Evolutionary conservation across 53 echinoderm and acorn worm genomes (phyloP), one percentile per base, ranked within the genome.

Genomic region (Glandiceps talaboti): DNA sequence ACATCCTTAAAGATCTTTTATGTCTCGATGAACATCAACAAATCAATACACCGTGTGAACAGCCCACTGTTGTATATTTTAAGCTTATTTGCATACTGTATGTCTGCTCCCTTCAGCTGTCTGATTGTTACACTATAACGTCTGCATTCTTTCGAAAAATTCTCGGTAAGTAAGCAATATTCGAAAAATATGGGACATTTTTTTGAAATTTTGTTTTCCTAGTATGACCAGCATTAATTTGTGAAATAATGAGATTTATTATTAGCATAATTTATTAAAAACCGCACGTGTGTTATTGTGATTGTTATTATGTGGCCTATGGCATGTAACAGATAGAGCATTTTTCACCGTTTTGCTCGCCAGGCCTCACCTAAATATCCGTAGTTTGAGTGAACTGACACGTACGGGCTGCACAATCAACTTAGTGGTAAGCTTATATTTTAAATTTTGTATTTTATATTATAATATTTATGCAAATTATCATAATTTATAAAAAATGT

Each of bases 211-310:
- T 45, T 20, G 20, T 45, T 12, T 45, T 45, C 20, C 64, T 45
- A 6, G 64, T 45, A 20, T 45, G 6, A 45, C 6, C 20, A 45
- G 64, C 20, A 87, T 87, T 87, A 87, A 87, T 45, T 45, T 45
- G 64, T 83, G 87, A 87, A 83, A 76, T 79, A 87, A 87, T 87
- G 80, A 83, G 83, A 73, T 79, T 86, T 87, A 77, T 99, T 89
- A 99, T 99, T 99, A 99, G 87, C 99, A 99, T 99, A 99, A 99
- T 99, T 99, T 99, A 99, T 99, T 90, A 87, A 84, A 77, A 87
- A 73, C 80, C 85, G 90, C 93, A 93, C 93, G 93, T 93, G 93
- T 77, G 87, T 88, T 93, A 90, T 93, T 87, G 87, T 88, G 88
- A 85, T 88, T 86, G 82, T 90, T 85, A 90, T 89, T 92, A 45